Evolutionary conservation across 2,888 invertebrate species (phyloP), one percentile per base, ranked within the genome.

Genomic region (Blastobasis lacticolella): DNA sequence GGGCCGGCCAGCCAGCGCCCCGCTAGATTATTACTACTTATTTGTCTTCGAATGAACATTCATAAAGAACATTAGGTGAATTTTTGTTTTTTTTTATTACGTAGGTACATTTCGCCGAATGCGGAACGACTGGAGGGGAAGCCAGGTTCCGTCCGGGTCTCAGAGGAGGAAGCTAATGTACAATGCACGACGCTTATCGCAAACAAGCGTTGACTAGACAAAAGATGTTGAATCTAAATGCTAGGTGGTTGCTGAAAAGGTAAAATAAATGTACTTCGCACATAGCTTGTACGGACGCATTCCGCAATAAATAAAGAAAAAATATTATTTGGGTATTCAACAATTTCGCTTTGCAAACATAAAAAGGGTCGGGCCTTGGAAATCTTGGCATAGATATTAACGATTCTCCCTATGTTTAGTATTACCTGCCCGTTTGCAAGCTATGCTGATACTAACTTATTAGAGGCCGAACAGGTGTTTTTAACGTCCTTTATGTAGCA

Each of bases 21-120:
- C 61, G 64, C 64, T 58, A 59, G 69, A 78, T 78, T 77, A 79
- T 75, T 78, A 73, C 69, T 70, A 76, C 72, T 78, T 80, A 78
- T 78, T 80, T 75, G 75, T 74, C 72, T 71, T 69, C 56, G 63
- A 70, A 73, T 69, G 66, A 73, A 71, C 68, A 66, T 71, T 67
- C 57, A 62, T 61, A 69, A 66, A 60, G 56, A 57, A 69, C 67
- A 73, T 75, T 74, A 73, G 63, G 60, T 61, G 62, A 63, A 67
- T 69, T 70, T 64, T 60, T 56, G 59, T 64, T 61, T 62, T 66
- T 69, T 68, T 67, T 67, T 63, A 69, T 70, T 23, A 23, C 23
- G 23, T 23, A 23, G 2, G 2, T 69, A 67, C 61, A 58, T 66
- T 61, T 57, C 61, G 60, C 54, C 53, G 63, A 61, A 55, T 54